These are phyloP conservation scores for Leptarthrus brevirostris DNA, from an alignment of 2,888 invertebrate genomes.

Conservation along the genomic window DNA sequence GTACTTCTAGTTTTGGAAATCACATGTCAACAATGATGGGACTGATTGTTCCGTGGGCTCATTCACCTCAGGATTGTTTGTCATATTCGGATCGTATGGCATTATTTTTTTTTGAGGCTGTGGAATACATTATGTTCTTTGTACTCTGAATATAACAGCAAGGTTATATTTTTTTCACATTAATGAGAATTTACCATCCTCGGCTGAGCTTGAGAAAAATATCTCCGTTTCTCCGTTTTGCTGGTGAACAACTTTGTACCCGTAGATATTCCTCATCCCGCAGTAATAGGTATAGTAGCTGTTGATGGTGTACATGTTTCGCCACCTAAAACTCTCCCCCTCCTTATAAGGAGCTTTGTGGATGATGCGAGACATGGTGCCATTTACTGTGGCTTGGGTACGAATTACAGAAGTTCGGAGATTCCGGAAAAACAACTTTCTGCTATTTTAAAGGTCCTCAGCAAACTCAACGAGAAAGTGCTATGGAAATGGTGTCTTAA, in stretches of 20 bases:
- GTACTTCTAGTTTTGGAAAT: conserved; percentile 65
- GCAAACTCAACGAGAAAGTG: conserved; percentile 64
- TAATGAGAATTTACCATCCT: conserved; percentile 60
- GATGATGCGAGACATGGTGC: conserved; percentile 66
- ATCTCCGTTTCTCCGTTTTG: conserved; percentile 66
- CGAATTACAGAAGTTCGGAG: conserved; percentile 65
- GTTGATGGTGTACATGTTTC: conserved; percentile 71
- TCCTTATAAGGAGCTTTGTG: conserved; percentile 66
- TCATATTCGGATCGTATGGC: conserved; percentile 65
- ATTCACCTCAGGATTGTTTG: conserved; percentile 67
- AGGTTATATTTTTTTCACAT: conserved; percentile 60
- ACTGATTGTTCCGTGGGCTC: conserved; percentile 67
- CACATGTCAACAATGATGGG: conserved; percentile 68
- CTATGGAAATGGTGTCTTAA: conserved; percentile 70
- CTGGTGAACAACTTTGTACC: conserved; percentile 69
- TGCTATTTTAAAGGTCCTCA: conserved; percentile 63
- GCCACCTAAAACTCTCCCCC: conserved; percentile 62
- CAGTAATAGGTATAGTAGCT: conserved; percentile 67
- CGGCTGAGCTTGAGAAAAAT: conserved; percentile 66
- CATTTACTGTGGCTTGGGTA: conserved; percentile 67
- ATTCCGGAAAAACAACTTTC: conserved; percentile 63
- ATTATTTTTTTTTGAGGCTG: conserved; percentile 69
- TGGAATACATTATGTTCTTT: conserved; percentile 67
- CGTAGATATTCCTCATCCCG: conserved; percentile 66
- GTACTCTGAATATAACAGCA: conserved; percentile 60